A percentile compares a stretch with the other conserved stretches of the same genome.
phyloP scores from a whole-genome alignment of 2,113 vertebrate species.

The Delphinapterus leucas region DNA sequence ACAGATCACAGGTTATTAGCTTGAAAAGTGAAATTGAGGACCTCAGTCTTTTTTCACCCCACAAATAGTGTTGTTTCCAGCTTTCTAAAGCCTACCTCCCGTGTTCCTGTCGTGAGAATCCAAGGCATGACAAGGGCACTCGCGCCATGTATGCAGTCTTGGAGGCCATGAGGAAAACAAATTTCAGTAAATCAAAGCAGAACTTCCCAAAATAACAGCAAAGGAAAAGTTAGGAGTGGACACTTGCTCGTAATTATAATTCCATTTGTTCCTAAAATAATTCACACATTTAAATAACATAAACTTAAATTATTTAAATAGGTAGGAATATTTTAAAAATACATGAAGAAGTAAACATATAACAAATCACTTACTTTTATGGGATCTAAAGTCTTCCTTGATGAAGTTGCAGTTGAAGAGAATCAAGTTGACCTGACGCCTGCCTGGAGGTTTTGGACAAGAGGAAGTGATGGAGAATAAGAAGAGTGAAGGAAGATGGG shows the following conservation, averaged over 20 bases:
- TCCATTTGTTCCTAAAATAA: neutral
- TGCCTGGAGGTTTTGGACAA: neutral
- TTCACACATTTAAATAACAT: neutral
- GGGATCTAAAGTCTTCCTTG: neutral
- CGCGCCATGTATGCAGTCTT: neutral
- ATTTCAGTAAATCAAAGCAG: neutral
- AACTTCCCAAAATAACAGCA: neutral
- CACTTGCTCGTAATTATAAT: neutral
- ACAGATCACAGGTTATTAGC: neutral
- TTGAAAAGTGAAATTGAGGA: neutral
- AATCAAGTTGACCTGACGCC: neutral
- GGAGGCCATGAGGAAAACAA: neutral
- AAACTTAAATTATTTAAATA: neutral
- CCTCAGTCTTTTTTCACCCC: neutral
- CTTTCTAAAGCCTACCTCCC: neutral
- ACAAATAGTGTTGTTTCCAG: neutral
- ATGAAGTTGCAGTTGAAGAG: neutral
- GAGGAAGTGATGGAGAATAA: neutral
- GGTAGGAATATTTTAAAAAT: neutral
- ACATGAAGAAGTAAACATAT: neutral
- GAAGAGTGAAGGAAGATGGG: neutral
- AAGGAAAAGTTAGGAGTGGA: neutral
- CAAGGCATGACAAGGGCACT: neutral
- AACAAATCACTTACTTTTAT: constrained; percentile 5
- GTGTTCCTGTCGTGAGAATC: accelerated